Evolutionary conservation across 2,113 vertebrate species (phyloP), one percentile per base, ranked within the genome.

Genomic region (Nannospalax galili): DNA sequence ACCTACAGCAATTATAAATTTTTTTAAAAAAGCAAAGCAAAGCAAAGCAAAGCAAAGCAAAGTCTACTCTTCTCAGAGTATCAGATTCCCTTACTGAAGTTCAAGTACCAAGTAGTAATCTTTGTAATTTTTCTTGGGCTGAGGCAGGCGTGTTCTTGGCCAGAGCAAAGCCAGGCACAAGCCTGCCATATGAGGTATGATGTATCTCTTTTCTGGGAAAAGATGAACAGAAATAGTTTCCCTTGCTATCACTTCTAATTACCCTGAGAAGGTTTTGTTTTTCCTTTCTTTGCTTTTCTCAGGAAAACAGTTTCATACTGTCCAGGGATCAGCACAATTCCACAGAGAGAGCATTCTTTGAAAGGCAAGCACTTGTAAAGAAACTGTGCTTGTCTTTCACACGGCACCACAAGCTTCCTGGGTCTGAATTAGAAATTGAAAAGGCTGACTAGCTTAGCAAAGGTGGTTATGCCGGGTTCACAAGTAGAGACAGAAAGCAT

Each of bases 361-460:
- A 96, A 91, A 91, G 32, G 5, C 67, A 75, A 95, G 30, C 19
- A 37, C 32, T 92, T 92, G 42, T 40, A 90, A 84, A 62, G n/a
- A 87, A 95, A 90, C 48, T n/a, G 3, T 48, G 67, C 89, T 91
- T 92, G 24, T 67, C 56, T 85, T 92, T 94, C 17, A 81, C 22
- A 74, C 4, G 9, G 7, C 7, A 86, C 5, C 92, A 2, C 3
- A 16, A 84, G 45, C 60, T 88, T 93, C 70, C 42, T 72, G 32
- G 87, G 84, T 90, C 73, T 92, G 22, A 92, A 79, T 74, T 90
- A 42, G 65, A 80, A 92, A 92, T 72, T 84, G 11, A 75, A 64
- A 94, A 84, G n/a, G 56, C 64, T 82, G 69, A 80, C 64, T 87
- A 74, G 42, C 37, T 90, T 92, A 92, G 10, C 28, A 58, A 92